Base-by-base conservation (phyloP, 2,797 vertebrate genomes). In the Alosa sapidissima region DNA sequence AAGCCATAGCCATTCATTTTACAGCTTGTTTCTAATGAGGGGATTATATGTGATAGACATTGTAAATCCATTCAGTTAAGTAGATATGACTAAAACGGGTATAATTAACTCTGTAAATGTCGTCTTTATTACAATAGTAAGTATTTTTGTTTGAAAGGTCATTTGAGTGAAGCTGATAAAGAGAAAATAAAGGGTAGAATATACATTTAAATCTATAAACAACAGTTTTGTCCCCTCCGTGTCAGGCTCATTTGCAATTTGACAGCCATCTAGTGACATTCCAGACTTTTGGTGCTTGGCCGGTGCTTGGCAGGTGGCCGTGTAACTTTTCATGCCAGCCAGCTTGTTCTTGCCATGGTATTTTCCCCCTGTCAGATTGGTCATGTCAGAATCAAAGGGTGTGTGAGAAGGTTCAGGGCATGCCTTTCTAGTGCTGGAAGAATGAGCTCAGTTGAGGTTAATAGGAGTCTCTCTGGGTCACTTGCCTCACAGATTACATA, bases 11-110 rank as follows among this genome's bases (percentile, higher is more conserved):
- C 52, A 58, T 83, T 78, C 51, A 81, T 86, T 86, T 83, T 89
- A 82, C 68, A 86, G 84, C 60, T 84, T 36, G 75, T 84, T 87
- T 87, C 65, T 88, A 86, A 88, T 87, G 84, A 91, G 72, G 85
- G 84, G 82, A 86, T 88, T 87, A 83, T 81, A 85, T 72, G 75
- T 88, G 86, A 88, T 86, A 51, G 87, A 88, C 86, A 24, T 85
- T 48, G 75, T 81, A 52, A 84, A 86, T 87, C 87, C 85, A 82
- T 83, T 88, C 47, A 65, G 68, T 24, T 33, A 81, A 16, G 58
- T 21, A 85, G 83, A 85, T 55, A 62, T 49, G 82, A 82, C 83
- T 88, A 82, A 21, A 85, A 86, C 58, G 10, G 58, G 2, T 33
- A 86, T 85, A 84, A 85, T 87, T 85, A 86, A 84, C 7, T 45